phyloP scores from a whole-genome alignment of 2,113 vertebrate species.

The Proterorhinus semilunaris region DNA sequence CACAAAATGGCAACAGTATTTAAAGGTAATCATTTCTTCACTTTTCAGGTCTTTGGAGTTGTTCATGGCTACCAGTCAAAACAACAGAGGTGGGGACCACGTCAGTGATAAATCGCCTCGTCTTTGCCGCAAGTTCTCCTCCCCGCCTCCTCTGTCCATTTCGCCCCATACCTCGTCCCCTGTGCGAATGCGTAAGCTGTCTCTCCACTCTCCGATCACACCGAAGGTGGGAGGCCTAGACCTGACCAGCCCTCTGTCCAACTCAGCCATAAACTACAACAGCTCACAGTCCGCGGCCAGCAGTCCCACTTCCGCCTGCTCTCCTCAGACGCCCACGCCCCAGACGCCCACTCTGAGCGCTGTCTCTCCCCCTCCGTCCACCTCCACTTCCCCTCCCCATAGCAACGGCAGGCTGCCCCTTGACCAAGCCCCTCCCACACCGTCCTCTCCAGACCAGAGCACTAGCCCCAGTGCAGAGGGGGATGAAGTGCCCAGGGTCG shows the following conservation, averaged over 20 bases:
- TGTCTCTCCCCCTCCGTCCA: conserved; percentile 74
- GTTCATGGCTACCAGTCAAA: conserved; percentile 93
- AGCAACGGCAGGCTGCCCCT: conserved; percentile 76
- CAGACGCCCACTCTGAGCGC: conserved; percentile 73
- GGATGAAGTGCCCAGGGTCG: conserved; percentile 81
- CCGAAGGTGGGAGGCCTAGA: conserved; percentile 85
- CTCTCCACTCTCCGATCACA: conserved; percentile 88
- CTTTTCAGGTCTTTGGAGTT: conserved; percentile 89
- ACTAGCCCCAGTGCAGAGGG: conserved; percentile 77
- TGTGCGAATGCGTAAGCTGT: conserved; percentile 88
- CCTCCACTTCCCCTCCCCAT: conserved; percentile 81
- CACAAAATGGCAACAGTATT: conserved; percentile 13
- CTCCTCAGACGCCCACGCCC: conserved; percentile 72
- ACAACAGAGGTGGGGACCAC: conserved; percentile 82
- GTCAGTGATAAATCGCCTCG: conserved; percentile 89
- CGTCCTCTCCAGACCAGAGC: conserved; percentile 86
- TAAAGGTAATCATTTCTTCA: conserved; percentile 13
- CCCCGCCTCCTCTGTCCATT: conserved; percentile 89
- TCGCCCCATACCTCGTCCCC: conserved; percentile 90
- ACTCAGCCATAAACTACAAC: conserved; percentile 68
- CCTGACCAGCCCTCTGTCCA: conserved; percentile 78
- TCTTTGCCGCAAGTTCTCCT: conserved; percentile 95
- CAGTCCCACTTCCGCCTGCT: conserved; percentile 81
- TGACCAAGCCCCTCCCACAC: conserved; percentile 79
- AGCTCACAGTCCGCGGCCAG: conserved; percentile 81